These are phyloP conservation scores for Elaphurus davidianus DNA, from an alignment of 2,113 vertebrate species.

Conservation along the genomic window DNA sequence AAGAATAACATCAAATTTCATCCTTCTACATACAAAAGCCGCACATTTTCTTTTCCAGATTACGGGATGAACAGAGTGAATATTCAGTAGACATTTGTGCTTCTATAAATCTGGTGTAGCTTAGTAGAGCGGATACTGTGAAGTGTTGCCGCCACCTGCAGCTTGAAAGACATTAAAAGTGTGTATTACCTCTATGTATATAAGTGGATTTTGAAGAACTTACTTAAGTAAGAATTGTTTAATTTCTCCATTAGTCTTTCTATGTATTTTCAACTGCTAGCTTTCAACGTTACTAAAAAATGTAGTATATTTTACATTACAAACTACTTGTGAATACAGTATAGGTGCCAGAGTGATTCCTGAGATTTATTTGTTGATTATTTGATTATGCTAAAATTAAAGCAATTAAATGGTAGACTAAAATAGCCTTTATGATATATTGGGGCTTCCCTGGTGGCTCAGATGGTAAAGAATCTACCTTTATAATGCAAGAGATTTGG, in stretches of 20 bases:
- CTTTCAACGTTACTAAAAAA: background rate
- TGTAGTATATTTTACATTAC: background rate
- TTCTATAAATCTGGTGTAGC: background rate
- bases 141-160: slow-evolving; percentile 45
- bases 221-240: background rate
- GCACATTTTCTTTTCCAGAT: background rate
- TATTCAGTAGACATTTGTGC: background rate
- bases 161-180: background rate
- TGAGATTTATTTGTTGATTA: background rate
- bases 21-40: background rate
- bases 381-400: background rate
- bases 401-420: background rate
- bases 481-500: background rate
- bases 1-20: background rate
- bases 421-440: background rate
- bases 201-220: background rate
- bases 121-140: background rate
- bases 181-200: rapidly evolving
- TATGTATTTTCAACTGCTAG: background rate
- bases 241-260: background rate
- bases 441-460: too few relatives aligned
- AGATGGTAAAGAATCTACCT: too few relatives aligned
- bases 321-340: background rate
- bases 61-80: background rate
- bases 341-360: background rate